Base-by-base conservation (phyloP, 2,797 vertebrate species). In the Phylloscopus collybita region DNA sequence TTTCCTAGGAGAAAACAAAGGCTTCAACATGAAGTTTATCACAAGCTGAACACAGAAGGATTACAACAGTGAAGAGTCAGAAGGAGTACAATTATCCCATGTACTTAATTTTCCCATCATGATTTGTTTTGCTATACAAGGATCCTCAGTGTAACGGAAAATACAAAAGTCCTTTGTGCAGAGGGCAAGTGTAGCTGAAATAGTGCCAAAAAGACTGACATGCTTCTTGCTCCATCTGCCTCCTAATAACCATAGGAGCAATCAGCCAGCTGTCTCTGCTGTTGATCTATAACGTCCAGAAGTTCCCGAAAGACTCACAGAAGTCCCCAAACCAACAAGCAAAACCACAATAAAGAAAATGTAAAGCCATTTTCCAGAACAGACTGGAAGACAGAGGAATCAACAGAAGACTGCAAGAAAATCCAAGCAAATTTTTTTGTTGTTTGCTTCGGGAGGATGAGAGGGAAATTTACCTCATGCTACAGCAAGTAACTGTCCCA, bases 221-320 rank as follows among this genome's bases (percentile, higher is more conserved):
- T 38, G 91, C 91, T 94, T 96, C 92, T 95, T 96, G 90, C 94
- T 96, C 91, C 94, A 97, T 96, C 95, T 96, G 94, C 96, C 91
- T 85, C 73, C 74, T 93, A 84, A 92, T 88, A 92, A 94, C 54
- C 95, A 86, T 45, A 84, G 1, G 27, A 94, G 90, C 95, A 64
- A 92, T 85, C 94, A 86, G 91, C 73, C 96, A 96, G 92, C 95
- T 96, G 94, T 94, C 91, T 82, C 76, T 66, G 16, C 74, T 74
- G 88, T 44, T 13, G 6, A 53, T 61, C 80, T 88, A 90, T 32
- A 90, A 40, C 6, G 80, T 3, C 45, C 17, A 86, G 36, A 95
- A 97, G 97, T 65, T 93, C 76, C 96, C 74, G 49, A 90, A 93
- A 97, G 66, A 62, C 51, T 59, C 34, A 74, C 32, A 36, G 0